Conservation (phyloP, 1,140 invertebrate genomes). For the Pogonognathellus flavescens region DNA sequence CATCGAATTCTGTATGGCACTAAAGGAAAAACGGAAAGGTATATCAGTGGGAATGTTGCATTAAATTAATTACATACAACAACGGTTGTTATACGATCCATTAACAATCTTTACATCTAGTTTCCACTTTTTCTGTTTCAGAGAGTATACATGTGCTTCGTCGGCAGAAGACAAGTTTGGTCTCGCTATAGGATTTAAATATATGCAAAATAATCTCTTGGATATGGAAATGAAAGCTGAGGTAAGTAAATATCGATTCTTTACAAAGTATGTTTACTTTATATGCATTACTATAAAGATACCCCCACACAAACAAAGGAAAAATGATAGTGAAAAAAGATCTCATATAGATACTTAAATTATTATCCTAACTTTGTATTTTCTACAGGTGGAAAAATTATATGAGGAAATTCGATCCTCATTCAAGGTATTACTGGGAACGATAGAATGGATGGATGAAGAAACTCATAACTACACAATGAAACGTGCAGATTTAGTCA, state of each 20-base stretch:
- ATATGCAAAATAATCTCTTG: slow-evolving; percentile 28
- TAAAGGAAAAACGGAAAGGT: slow-evolving; percentile 61
- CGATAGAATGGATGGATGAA: slow-evolving; percentile 56
- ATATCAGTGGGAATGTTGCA: not conserved
- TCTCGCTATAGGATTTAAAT: slow-evolving; percentile 41
- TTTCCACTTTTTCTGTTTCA: not conserved
- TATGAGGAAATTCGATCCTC: slow-evolving; percentile 37
- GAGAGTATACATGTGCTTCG: slow-evolving; percentile 55
- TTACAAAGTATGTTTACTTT: not conserved
- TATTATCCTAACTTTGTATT: not conserved
- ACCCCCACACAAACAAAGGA: too few species aligned
- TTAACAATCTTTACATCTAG: not conserved
- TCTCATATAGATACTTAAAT: not conserved
- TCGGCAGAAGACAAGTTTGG: slow-evolving; percentile 58
- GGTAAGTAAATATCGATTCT: not conserved
- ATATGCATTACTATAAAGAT: too few species aligned
- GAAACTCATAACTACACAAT: slow-evolving; percentile 25
- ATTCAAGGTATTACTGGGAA: slow-evolving; percentile 34
- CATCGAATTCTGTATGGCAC: slow-evolving; percentile 70
- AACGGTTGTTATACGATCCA: too few species aligned
- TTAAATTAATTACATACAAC: not conserved
- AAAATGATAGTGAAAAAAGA: too few species aligned
- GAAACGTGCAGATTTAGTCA: slow-evolving; percentile 17
- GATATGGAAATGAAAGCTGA: slow-evolving; percentile 1
- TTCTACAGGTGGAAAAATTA: slow-evolving; percentile 23